A percentile compares a stretch with the other conserved stretches of the same genome.
Conservation (phyloP, 2,113 vertebrate species). For the Lucifuga dentata region DNA sequence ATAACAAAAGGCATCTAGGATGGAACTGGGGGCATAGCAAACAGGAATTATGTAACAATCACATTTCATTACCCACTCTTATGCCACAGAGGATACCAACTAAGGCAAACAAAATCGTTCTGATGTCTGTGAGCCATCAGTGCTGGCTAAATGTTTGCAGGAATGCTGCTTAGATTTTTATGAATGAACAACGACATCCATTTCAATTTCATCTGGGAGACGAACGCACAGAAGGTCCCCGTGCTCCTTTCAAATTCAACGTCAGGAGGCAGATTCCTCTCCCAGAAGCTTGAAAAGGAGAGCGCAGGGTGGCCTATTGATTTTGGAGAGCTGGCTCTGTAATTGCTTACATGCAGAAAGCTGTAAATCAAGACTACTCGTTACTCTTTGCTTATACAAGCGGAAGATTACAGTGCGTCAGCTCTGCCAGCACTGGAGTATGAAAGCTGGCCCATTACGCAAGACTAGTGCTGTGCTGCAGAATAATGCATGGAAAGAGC, state of each 20-base stretch:
- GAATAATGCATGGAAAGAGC: constrained; percentile 63
- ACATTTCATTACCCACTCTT: constrained; percentile 78
- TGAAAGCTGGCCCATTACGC: constrained; percentile 58
- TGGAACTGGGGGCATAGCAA: constrained; percentile 67
- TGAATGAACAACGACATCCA: constrained; percentile 67
- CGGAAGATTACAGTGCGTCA: constrained; percentile 64
- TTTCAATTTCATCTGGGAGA: constrained; percentile 54
- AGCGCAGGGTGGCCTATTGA: constrained; percentile 58
- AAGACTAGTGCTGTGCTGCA: constrained; percentile 31
- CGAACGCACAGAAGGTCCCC: constrained; percentile 31
- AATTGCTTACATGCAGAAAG: constrained; percentile 58
- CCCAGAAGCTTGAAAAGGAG: constrained; percentile 30
- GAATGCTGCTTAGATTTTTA: constrained; percentile 62
- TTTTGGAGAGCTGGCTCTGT: constrained; percentile 60
- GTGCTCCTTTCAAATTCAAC: constrained; percentile 37
- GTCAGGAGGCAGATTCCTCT: constrained; percentile 9
- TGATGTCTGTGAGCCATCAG: constrained; percentile 69
- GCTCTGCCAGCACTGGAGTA: constrained; percentile 48
- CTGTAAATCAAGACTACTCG: constrained; percentile 67
- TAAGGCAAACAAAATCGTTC: constrained; percentile 75
- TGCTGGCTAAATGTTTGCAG: constrained; percentile 57
- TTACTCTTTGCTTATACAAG: constrained; percentile 72
- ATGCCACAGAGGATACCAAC: constrained; percentile 76
- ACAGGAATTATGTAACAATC: constrained; percentile 78
- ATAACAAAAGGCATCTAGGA: constrained; percentile 66